phyloP scores from a whole-genome alignment of 2,888 invertebrate genomes.

The Macrosoma leucophasiata region DNA sequence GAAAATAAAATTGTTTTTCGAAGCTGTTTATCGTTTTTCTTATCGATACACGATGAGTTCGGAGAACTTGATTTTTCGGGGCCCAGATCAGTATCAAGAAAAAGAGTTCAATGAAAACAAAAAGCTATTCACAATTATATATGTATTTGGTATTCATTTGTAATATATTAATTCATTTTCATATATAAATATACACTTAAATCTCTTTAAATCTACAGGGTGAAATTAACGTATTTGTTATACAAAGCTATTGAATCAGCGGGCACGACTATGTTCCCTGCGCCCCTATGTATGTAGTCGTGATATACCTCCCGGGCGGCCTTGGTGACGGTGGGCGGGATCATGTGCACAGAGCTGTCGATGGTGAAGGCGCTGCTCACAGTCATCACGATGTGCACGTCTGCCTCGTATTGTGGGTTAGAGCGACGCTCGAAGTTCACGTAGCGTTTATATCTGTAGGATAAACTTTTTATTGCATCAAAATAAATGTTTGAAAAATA shows the following conservation, averaged over 20 bases:
- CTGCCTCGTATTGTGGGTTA: slow-evolving; percentile 63
- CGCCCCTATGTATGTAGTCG: slow-evolving; percentile 77
- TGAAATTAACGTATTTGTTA: slow-evolving; percentile 53
- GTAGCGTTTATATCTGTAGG: slow-evolving; percentile 72
- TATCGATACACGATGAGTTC: too few species aligned
- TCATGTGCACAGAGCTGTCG: slow-evolving; percentile 78
- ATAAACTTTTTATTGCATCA: neutral
- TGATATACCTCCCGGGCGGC: slow-evolving; percentile 80
- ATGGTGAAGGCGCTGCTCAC: slow-evolving; percentile 79
- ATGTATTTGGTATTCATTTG: too few species aligned
- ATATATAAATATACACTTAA: slow-evolving; percentile 1
- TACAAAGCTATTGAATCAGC: slow-evolving; percentile 40
- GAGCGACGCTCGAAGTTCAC: slow-evolving; percentile 80
- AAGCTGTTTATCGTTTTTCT: too few species aligned
- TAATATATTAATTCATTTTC: neutral
- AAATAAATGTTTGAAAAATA: too few species aligned
- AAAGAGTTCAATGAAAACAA: too few species aligned
- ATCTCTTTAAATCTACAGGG: slow-evolving; percentile 27
- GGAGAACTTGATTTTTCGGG: too few species aligned
- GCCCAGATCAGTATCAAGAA: too few species aligned
- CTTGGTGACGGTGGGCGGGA: slow-evolving; percentile 79
- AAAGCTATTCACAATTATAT: too few species aligned
- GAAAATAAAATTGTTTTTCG: too few species aligned
- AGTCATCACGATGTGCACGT: slow-evolving; percentile 73
- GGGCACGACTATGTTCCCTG: slow-evolving; percentile 66